Percentiles rank a stretch among this genome's conserved stretches.
Conservation (phyloP, 2,113 vertebrate species). For the Myotis davidii region DNA sequence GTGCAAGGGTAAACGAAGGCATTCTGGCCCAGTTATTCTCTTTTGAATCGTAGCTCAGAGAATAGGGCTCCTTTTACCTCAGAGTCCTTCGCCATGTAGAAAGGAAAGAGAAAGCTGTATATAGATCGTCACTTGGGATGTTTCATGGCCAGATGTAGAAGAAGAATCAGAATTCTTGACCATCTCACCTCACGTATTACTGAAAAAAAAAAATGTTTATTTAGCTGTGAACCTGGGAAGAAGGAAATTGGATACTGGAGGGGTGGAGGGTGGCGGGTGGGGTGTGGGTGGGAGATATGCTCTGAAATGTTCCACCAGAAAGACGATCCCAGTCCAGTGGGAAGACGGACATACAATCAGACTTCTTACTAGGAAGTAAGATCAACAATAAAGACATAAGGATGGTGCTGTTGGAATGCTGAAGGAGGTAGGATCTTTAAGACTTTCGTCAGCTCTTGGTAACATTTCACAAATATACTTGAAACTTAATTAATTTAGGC, state of each 20-base stretch:
- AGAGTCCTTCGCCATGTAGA: not conserved
- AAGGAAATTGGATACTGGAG: not conserved
- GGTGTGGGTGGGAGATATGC: not conserved
- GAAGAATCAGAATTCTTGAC: not conserved
- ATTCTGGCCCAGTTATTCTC: not conserved
- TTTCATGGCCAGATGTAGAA: not conserved
- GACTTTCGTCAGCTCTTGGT: not conserved
- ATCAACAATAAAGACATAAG: not conserved
- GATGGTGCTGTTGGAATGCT: not conserved
- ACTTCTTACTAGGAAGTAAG: not conserved
- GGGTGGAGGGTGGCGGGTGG: not conserved
- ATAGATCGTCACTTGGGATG: not conserved
- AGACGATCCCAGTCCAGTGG: not conserved
- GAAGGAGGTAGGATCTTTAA: not conserved
- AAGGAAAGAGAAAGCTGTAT: not conserved
- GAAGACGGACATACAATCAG: not conserved
- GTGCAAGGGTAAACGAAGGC: not conserved
- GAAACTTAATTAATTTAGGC: constrained; percentile 9
- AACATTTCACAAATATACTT: constrained; percentile 28
- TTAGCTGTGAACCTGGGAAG: not conserved
- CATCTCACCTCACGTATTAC: not conserved
- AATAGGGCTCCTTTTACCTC: not conserved
- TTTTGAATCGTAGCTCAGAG: not conserved
- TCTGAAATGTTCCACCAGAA: not conserved
- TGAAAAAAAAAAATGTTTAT: not conserved